phyloP scores from a whole-genome alignment of 92 coral and sea anemone genomes.

The Umimayanthus chanpuru region DNA sequence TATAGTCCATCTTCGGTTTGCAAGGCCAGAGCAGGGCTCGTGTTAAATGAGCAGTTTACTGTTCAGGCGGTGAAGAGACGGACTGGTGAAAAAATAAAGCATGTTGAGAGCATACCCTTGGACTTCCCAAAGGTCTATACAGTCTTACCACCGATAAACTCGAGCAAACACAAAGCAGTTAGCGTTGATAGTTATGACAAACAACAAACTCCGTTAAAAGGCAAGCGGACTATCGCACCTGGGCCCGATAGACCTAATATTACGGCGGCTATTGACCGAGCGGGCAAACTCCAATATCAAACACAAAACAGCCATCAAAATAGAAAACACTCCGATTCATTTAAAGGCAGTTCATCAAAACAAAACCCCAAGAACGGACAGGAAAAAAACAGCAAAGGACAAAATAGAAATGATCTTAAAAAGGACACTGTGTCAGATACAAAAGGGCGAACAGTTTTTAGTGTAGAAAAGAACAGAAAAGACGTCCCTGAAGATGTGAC shows the following conservation, averaged over 20 bases:
- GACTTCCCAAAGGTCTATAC: constrained; percentile 67
- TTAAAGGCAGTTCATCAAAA: not conserved
- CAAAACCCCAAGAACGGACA: not conserved
- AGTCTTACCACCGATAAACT: constrained; percentile 77
- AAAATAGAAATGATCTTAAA: not conserved
- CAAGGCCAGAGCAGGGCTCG: not conserved
- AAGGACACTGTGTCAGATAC: not conserved
- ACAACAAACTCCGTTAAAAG: not conserved
- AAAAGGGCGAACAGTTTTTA: not conserved
- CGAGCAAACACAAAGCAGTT: constrained; percentile 1
- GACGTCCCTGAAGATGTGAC: not conserved
- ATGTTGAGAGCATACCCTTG: constrained; percentile 38
- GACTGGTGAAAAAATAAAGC: not conserved
- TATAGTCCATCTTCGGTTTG: constrained; percentile 6
- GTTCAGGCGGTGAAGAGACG: not conserved
- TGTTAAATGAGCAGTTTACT: constrained; percentile 17
- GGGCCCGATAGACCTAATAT: not conserved
- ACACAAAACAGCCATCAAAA: not conserved
- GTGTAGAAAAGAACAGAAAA: not conserved
- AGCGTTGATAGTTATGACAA: not conserved
- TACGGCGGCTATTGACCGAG: not conserved
- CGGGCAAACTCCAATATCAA: not conserved
- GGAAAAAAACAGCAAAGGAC: not conserved
- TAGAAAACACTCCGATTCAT: not conserved
- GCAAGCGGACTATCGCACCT: not conserved